Conservation (phyloP, 2,888 invertebrate species). For the Tortricodes alternella region DNA sequence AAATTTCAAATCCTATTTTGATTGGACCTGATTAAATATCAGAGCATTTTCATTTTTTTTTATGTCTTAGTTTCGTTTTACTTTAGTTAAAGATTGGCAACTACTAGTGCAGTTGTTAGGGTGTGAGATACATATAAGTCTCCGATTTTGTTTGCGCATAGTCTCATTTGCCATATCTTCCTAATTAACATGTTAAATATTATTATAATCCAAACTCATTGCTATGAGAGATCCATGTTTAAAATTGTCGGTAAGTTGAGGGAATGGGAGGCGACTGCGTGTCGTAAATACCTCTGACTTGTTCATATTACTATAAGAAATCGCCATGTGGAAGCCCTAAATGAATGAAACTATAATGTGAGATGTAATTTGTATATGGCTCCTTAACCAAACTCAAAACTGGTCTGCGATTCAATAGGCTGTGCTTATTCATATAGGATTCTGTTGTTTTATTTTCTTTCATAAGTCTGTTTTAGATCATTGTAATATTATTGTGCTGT, state of each 20-base stretch:
- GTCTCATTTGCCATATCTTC: constrained; percentile 23
- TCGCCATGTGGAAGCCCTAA: too few species aligned
- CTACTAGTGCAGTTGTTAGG: neutral
- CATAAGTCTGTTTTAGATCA: constrained; percentile 43
- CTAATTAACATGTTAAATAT: neutral
- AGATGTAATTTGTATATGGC: constrained; percentile 15
- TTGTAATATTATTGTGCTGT: constrained; percentile 54
- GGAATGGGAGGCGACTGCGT: too few species aligned
- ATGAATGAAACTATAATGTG: neutral
- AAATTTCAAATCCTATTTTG: too few species aligned
- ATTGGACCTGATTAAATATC: too few species aligned
- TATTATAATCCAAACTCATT: neutral
- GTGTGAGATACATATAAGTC: neutral
- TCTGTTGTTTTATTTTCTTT: constrained; percentile 53
- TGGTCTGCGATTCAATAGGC: constrained; percentile 80
- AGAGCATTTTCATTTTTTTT: too few species aligned
- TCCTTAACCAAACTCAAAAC: constrained; percentile 56
- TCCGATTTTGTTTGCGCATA: constrained; percentile 2
- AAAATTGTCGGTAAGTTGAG: too few species aligned
- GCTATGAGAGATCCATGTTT: too few species aligned
- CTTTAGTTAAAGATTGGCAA: neutral
- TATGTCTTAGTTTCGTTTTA: too few species aligned
- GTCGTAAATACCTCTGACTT: too few species aligned
- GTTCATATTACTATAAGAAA: too few species aligned
- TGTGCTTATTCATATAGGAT: constrained; percentile 72